Evolutionary conservation across 2,888 invertebrate genomes (phyloP).

Genomic region (Eustalomyia histrio): DNA sequence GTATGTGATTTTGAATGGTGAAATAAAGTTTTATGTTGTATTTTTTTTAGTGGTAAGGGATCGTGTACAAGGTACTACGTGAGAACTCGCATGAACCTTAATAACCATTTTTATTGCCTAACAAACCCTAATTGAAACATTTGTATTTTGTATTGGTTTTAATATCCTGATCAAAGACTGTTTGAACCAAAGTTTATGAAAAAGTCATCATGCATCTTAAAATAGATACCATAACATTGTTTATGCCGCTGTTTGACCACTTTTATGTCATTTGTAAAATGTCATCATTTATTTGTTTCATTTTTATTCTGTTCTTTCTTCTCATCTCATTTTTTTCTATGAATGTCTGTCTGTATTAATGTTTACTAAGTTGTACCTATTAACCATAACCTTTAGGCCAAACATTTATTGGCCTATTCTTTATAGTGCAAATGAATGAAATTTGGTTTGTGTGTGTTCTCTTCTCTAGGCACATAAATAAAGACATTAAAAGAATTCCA

Average conservation of each 20-base stretch:
- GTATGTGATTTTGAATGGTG: too few species aligned
- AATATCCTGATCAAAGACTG: neutral
- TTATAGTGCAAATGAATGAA: constrained; percentile 46
- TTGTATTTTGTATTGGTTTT: too few species aligned
- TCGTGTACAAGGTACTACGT: too few species aligned
- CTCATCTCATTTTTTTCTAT: neutral
- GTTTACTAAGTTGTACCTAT: neutral
- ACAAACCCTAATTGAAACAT: too few species aligned
- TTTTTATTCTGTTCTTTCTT: constrained; percentile 3
- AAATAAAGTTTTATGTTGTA: too few species aligned
- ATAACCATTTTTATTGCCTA: too few species aligned
- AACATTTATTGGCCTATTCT: constrained; percentile 49
- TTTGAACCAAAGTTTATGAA: neutral
- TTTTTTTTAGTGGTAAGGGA: too few species aligned
- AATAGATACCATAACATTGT: constrained; percentile 8
- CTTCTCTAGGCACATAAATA: constrained; percentile 44
- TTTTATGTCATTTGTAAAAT: constrained; percentile 55
- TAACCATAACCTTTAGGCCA: constrained; percentile 48
- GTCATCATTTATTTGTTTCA: constrained; percentile 46
- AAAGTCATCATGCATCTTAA: neutral
- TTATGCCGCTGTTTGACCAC: constrained; percentile 38
- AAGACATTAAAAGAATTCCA: constrained; percentile 55
- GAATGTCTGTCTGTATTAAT: neutral
- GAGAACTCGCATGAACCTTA: too few species aligned
- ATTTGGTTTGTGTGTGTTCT: constrained; percentile 53